Conservation (phyloP, 2,113 vertebrate species). For the Podocnemis expansa region DNA sequence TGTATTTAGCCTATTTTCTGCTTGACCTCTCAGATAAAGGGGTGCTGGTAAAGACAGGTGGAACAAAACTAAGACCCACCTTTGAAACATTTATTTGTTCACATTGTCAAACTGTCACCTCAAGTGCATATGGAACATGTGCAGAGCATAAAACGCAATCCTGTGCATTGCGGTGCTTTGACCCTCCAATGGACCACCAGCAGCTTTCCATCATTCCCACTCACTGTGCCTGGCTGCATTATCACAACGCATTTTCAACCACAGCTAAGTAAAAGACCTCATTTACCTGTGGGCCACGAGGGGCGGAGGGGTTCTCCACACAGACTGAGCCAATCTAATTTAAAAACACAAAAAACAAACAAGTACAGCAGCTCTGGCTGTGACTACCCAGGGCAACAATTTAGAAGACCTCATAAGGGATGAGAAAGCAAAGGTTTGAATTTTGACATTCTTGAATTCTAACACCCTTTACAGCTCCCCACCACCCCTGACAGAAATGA, state of each 20-base stretch:
- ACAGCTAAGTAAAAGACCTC: background rate
- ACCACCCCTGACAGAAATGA: accelerated
- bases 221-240: background rate
- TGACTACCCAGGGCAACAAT: background rate
- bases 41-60: background rate
- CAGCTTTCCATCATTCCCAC: accelerated
- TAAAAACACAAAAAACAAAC: background rate
- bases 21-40: background rate
- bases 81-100: conserved; percentile 15
- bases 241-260: background rate
- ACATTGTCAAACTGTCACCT: background rate
- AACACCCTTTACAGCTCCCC: accelerated
- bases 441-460: accelerated
- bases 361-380: background rate
- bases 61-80: conserved; percentile 17
- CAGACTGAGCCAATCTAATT: background rate
- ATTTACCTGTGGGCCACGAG: accelerated
- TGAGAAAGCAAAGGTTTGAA: accelerated
- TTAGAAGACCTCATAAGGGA: accelerated
- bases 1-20: background rate
- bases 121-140: background rate
- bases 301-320: background rate
- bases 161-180: background rate
- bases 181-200: background rate
- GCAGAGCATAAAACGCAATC: background rate